These are phyloP conservation scores for Pyralis farinalis DNA, from an alignment of 2,888 invertebrate species.

Conservation along the genomic window DNA sequence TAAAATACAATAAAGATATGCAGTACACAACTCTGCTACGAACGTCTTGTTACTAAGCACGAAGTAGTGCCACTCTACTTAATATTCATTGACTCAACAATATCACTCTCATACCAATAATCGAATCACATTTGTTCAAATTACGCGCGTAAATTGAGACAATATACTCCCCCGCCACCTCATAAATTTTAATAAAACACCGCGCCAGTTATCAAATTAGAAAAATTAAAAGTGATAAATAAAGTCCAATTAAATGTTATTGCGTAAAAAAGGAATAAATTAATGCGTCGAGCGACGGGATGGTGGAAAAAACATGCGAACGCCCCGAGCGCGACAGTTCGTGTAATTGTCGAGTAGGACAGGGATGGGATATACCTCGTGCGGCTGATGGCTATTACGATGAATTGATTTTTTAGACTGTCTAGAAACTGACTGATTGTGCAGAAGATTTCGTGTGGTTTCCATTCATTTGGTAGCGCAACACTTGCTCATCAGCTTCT, in stretches of 20 bases:
- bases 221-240: slow-evolving; percentile 80
- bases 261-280: slow-evolving; percentile 81
- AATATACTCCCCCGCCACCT: slow-evolving; percentile 34
- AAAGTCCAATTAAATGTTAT: slow-evolving; percentile 78
- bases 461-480: too few relatives aligned
- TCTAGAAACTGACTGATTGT: too few relatives aligned
- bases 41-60: too few relatives aligned
- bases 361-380: slow-evolving; percentile 33
- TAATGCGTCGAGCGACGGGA: slow-evolving; percentile 51
- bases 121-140: slow-evolving; percentile 66
- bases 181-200: slow-evolving; percentile 73
- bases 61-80: too few relatives aligned
- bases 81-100: slow-evolving; percentile 17
- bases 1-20: too few relatives aligned
- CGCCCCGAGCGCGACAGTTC: slow-evolving; percentile 33
- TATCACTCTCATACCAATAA: slow-evolving; percentile 34
- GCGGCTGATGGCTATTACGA: slow-evolving; percentile 7
- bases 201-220: slow-evolving; percentile 71
- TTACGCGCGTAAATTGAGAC: slow-evolving; percentile 71
- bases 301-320: slow-evolving; percentile 22
- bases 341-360: slow-evolving; percentile 41
- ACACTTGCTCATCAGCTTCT: too few relatives aligned
- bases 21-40: too few relatives aligned
- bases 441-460: too few relatives aligned
- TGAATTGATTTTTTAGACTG: slow-evolving; percentile 8